Evolutionary conservation across 1,140 invertebrate genomes (phyloP), one percentile per base, ranked within the genome.

Genomic region (Frieseomelitta varia): DNA sequence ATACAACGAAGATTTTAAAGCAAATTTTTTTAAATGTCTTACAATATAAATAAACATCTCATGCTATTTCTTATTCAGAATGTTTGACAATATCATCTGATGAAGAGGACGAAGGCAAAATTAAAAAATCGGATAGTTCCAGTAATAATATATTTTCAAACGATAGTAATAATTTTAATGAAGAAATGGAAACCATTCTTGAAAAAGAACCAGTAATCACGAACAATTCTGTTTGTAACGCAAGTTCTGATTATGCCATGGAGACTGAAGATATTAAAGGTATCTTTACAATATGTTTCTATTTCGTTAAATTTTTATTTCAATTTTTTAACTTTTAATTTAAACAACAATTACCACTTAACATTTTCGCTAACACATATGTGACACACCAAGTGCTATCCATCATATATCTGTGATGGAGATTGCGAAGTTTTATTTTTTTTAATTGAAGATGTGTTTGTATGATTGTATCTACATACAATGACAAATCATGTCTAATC

Each of bases 131-230:
- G 14, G 83, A 61, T 24, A 77, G 61, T 24, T 75, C 61, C 58
- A 89, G 85, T 82, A 88, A 39, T 51, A 86, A 78, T 77, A 34
- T 68, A 67, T 39, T 65, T 27, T 53, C 61, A 58, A 87, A 71
- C 75, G 87, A 81, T 73, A 85, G 34, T 81, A 85, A 79, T 74
- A 34, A n/a, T 53, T 78, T 85, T 61, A 77, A 21, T 11, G 92
- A 95, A n/a, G 89, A 92, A 65, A 72, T 82, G 15, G 88, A 91
- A 0, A 91, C 89, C 3, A 94, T 95, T 79, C 87, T 93, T n/a
- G 92, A 94, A 73, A 96, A 96, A 85, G 95, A 96, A 89, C 95
- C 95, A 71, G 87, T 95, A n/a, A 95, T 95, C 63, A 95, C 95
- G 11, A 94, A 93, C 73, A 94, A 92, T 78, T 86, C 90, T 72